Conservation (phyloP, 2,888 invertebrate species). For the Drosophila melanosoma region DNA sequence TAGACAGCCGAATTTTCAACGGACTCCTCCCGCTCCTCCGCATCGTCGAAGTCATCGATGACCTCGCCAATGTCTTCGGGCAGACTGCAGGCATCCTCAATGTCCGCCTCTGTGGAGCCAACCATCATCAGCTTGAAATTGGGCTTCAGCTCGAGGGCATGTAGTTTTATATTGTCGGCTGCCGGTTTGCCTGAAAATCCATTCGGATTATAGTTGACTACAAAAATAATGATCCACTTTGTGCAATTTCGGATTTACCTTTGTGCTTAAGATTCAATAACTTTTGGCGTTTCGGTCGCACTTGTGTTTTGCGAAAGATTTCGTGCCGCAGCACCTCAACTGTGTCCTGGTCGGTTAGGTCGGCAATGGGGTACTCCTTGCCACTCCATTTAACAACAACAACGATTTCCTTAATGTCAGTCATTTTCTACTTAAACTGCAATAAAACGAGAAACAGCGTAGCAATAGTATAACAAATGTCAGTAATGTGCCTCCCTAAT, state of each 20-base stretch:
- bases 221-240: neutral
- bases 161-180: constrained; percentile 91
- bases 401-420: constrained; percentile 64
- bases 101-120: constrained; percentile 97
- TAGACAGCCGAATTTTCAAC: constrained; percentile 87
- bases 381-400: constrained; percentile 95
- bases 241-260: constrained; percentile 86
- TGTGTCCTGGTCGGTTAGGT: constrained; percentile 91
- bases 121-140: constrained; percentile 98
- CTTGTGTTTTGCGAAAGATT: constrained; percentile 94
- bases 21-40: constrained; percentile 90
- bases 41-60: constrained; percentile 96
- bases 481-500: neutral
- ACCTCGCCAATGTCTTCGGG: constrained; percentile 94
- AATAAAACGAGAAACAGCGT: constrained; percentile 5
- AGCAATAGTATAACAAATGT: neutral
- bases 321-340: constrained; percentile 92
- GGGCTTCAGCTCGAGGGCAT: constrained; percentile 91
- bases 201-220: neutral
- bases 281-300: constrained; percentile 96
- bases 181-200: constrained; percentile 91
- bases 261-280: constrained; percentile 95
- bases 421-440: constrained; percentile 43
- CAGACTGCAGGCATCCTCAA: constrained; percentile 90
- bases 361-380: constrained; percentile 92